Conservation (phyloP, 37 sponge, comb jelly and placozoan genomes). For the Beroe ovata region DNA sequence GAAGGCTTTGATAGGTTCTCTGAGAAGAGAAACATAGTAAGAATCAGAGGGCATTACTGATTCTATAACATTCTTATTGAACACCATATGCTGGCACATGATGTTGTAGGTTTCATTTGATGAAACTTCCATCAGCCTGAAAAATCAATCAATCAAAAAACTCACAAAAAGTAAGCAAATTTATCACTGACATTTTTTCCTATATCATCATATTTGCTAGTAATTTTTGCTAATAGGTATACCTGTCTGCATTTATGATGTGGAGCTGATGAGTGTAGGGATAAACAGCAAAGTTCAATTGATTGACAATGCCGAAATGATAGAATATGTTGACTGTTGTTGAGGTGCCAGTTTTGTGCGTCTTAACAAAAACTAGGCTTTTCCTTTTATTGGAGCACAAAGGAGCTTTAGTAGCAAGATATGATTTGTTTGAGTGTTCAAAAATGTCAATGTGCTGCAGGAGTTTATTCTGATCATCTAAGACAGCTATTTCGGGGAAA, state of each 20-base stretch:
- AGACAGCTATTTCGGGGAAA: neutral
- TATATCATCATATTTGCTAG: too few relatives aligned
- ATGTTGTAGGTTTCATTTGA: conserved; percentile 43
- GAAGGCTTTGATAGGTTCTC: conserved; percentile 20
- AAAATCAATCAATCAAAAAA: too few relatives aligned
- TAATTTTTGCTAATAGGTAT: too few relatives aligned
- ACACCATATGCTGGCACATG: conserved; percentile 61
- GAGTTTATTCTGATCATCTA: neutral
- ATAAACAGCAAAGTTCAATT: conserved; percentile 47
- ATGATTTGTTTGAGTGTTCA: neutral
- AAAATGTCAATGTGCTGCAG: neutral
- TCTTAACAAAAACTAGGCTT: conserved; percentile 42
- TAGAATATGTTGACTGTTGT: conserved; percentile 63
- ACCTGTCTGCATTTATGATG: neutral
- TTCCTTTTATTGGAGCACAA: neutral
- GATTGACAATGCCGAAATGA: conserved; percentile 24
- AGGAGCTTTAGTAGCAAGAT: neutral
- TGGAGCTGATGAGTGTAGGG: conserved; percentile 32
- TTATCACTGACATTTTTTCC: too few relatives aligned
- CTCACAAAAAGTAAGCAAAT: too few relatives aligned
- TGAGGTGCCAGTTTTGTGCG: conserved; percentile 61
- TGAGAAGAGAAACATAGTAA: conserved; percentile 24
- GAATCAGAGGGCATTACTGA: conserved; percentile 42
- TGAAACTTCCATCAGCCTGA: conserved; percentile 21
- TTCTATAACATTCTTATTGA: neutral